phyloP scores from a whole-genome alignment of 2,888 invertebrate species.

The Rotaria macrura region DNA sequence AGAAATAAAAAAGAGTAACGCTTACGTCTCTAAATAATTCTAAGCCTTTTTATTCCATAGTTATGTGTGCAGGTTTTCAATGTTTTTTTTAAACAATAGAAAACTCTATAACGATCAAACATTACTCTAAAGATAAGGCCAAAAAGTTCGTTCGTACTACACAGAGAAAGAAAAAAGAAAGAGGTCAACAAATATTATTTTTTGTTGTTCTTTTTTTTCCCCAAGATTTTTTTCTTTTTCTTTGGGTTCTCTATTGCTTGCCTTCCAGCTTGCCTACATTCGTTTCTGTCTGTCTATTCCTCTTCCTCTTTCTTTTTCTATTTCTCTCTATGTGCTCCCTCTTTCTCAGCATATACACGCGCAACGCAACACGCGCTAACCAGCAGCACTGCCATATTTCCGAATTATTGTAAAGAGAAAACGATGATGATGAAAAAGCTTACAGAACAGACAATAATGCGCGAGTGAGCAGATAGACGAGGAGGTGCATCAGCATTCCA shows the following conservation, averaged over 20 bases:
- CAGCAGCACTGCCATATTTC: not conserved
- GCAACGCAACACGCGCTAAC: not conserved
- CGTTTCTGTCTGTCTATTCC: not conserved
- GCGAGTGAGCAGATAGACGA: not conserved
- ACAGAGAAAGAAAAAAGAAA: not conserved
- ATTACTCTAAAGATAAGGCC: not conserved
- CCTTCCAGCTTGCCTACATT: not conserved
- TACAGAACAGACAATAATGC: not conserved
- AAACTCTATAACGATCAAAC: not conserved
- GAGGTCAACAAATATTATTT: not conserved
- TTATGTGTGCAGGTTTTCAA: too few species aligned
- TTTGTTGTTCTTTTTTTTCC: not conserved
- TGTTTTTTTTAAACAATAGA: not conserved
- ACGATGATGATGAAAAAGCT: not conserved
- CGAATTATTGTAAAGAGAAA: not conserved
- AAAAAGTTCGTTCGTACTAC: not conserved
- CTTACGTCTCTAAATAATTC: not conserved
- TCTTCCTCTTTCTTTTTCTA: not conserved
- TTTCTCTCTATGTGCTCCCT: not conserved
- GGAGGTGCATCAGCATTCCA: not conserved
- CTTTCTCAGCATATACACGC: not conserved
- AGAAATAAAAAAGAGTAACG: not conserved
- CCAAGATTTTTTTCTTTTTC: not conserved
- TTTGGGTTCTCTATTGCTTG: not conserved
- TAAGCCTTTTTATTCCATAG: not conserved